Evolutionary conservation across 2,113 vertebrate genomes (phyloP).

Genomic region (Cyphomyrus discorhynchus): DNA sequence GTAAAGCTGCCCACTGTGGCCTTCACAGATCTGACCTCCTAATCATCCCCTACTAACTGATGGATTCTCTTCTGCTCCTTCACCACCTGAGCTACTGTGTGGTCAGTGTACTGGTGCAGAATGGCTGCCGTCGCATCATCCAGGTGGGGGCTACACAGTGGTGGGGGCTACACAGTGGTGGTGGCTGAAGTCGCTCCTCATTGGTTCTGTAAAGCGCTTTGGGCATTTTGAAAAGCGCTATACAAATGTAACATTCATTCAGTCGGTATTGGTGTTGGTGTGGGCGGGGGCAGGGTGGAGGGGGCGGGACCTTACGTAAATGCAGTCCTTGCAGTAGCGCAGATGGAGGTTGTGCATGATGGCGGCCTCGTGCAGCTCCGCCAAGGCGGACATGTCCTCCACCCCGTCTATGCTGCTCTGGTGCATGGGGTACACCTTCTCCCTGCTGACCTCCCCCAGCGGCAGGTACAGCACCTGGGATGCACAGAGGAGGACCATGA

Average conservation of each 20-base stretch:
- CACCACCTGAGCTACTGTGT: neutral
- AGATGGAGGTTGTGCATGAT: conserved; percentile 82
- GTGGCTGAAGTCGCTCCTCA: neutral
- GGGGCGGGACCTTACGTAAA: conserved; percentile 64
- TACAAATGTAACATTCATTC: neutral
- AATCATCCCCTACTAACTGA: neutral
- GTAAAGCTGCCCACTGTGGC: too few relatives aligned
- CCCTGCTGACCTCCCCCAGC: conserved; percentile 57
- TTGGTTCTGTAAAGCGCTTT: neutral
- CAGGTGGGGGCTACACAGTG: neutral
- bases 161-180: neutral
- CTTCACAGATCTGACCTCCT: too few relatives aligned
- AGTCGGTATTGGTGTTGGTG: neutral
- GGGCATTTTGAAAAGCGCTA: neutral
- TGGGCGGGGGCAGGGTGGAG: too few relatives aligned
- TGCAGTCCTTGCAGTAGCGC: conserved; percentile 73
- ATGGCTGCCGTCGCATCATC: neutral
- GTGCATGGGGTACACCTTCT: conserved; percentile 71
- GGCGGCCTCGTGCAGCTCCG: conserved; percentile 78
- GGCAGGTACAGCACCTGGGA: conserved; percentile 64
- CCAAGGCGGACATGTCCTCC: conserved; percentile 82
- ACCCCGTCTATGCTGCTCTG: conserved; percentile 69
- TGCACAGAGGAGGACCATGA: conserved; percentile 18
- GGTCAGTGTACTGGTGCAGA: neutral
- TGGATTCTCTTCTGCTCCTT: neutral